Evolutionary conservation across 2,888 invertebrate species (phyloP).

Genomic region (Rapana venosa): DNA sequence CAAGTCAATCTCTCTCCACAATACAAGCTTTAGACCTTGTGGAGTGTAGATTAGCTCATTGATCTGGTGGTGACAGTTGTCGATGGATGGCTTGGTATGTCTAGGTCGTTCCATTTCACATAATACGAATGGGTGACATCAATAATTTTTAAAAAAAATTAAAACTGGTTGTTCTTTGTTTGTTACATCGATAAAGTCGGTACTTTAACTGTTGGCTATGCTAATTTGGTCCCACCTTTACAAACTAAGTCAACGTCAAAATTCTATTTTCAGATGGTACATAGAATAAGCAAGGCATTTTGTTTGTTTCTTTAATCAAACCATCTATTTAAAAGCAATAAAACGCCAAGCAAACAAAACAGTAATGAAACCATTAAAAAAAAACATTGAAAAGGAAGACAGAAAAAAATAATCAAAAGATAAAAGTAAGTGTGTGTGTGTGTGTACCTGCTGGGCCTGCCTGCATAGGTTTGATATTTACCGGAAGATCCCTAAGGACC

Average conservation of each 20-base stretch:
- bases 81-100: neutral
- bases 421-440: neutral
- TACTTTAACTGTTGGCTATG: too few relatives aligned
- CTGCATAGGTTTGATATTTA: conserved; percentile 81
- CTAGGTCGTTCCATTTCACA: neutral
- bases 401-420: neutral
- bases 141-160: too few relatives aligned
- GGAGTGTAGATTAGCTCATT: too few relatives aligned
- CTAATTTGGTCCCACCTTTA: too few relatives aligned
- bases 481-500: conserved; percentile 82
- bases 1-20: too few relatives aligned
- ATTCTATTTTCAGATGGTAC: neutral
- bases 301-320: neutral
- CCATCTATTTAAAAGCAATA: neutral
- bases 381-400: neutral
- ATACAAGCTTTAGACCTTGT: neutral
- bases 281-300: neutral
- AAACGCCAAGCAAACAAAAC: neutral
- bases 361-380: neutral
- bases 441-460: conserved; percentile 51
- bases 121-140: neutral
- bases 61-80: neutral
- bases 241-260: neutral
- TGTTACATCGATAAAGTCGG: too few relatives aligned
- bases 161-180: too few relatives aligned